Conservation (phyloP, 2,113 vertebrate species). For the Eretmochelys imbricata region DNA sequence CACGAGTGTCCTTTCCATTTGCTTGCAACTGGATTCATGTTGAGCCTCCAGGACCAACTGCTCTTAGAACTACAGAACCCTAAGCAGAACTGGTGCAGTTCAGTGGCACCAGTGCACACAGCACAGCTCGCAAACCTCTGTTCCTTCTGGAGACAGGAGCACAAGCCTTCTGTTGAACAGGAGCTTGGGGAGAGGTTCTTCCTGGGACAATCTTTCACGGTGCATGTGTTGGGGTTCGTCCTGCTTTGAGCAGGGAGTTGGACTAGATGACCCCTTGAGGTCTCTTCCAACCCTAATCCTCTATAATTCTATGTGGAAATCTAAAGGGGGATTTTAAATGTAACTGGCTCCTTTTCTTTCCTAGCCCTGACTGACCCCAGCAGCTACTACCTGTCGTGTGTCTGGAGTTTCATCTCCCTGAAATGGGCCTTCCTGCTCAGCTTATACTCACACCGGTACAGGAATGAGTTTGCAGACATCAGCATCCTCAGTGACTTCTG, state of each 20-base stretch:
- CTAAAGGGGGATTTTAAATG: not conserved
- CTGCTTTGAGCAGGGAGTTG: too few relatives aligned
- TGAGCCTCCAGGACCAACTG: not conserved
- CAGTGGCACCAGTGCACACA: not conserved
- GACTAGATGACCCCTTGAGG: too few relatives aligned
- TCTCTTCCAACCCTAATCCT: too few relatives aligned
- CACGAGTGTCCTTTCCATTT: not conserved
- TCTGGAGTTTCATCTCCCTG: constrained; percentile 93
- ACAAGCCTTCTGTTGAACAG: not conserved
- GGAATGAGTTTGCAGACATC: constrained; percentile 92
- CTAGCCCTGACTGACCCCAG: constrained; percentile 86
- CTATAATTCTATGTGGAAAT: not conserved
- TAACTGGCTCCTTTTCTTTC: not conserved
- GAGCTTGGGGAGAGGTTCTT: not conserved
- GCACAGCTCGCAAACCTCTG: not conserved
- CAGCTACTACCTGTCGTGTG: constrained; percentile 89
- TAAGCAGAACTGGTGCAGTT: too few relatives aligned
- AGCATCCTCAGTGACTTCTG: constrained; percentile 95
- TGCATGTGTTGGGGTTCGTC: not conserved
- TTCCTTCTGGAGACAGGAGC: not conserved
- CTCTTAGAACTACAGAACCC: not conserved
- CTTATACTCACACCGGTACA: constrained; percentile 86
- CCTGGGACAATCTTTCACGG: not conserved
- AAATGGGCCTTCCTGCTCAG: constrained; percentile 91
- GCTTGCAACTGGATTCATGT: not conserved